Conservation (phyloP, 2,797 vertebrate genomes). For the Huso huso region DNA sequence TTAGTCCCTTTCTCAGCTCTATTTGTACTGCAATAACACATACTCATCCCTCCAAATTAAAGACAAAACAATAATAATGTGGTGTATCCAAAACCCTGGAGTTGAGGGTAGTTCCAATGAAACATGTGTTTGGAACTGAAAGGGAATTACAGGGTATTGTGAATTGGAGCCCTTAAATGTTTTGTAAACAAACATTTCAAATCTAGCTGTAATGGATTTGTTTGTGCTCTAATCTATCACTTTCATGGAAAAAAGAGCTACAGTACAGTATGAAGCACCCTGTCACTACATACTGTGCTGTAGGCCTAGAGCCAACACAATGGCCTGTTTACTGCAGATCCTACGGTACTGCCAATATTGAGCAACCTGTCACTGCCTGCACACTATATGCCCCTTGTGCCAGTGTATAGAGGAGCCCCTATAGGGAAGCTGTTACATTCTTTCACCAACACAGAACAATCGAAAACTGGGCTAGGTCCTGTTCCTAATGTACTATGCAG, state of each 20-base stretch:
- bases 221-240: neutral
- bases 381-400: neutral
- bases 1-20: too few species aligned
- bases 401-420: neutral
- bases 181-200: constrained; percentile 5
- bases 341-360: neutral
- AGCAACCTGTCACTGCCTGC: neutral
- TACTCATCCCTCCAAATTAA: too few species aligned
- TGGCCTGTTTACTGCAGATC: neutral
- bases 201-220: neutral
- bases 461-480: too few species aligned
- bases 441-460: neutral
- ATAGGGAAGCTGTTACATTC: neutral
- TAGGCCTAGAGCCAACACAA: neutral
- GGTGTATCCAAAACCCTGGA: too few species aligned
- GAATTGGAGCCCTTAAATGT: neutral
- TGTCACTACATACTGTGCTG: too few species aligned
- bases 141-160: neutral
- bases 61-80: too few species aligned
- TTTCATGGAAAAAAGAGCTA: neutral
- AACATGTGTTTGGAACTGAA: neutral
- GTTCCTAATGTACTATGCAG: too few species aligned
- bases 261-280: neutral
- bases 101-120: too few species aligned
- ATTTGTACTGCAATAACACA: too few species aligned